A percentile compares a stretch with the other conserved stretches of the same genome.
These are phyloP conservation scores for Homarus americanus DNA, from an alignment of 1,140 invertebrate species.

Conservation along the genomic window DNA sequence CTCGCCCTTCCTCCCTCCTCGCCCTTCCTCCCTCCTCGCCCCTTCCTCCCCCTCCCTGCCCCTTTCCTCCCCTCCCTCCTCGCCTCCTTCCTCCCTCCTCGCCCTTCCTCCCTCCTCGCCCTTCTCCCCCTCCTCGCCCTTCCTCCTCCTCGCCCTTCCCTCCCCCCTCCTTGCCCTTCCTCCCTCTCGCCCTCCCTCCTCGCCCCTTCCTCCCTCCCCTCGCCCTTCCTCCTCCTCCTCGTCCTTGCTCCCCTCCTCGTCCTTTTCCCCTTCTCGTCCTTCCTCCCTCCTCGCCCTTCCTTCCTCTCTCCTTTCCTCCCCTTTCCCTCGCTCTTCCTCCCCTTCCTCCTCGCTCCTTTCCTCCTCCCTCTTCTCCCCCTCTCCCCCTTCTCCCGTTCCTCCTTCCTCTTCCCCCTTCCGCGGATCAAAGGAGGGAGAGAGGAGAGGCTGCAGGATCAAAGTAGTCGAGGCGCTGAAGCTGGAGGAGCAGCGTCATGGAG, in stretches of 20 bases:
- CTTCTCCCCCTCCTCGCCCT: too few relatives aligned
- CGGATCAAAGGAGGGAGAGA: too few relatives aligned
- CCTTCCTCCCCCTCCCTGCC: neutral
- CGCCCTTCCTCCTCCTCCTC: neutral
- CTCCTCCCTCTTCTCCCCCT: too few relatives aligned
- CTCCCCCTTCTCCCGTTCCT: neutral
- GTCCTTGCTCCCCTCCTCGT: neutral
- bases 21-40: neutral
- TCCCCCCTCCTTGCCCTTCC: too few relatives aligned
- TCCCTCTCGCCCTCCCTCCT: neutral
- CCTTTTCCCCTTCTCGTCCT: neutral
- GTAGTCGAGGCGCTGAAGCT: too few relatives aligned
- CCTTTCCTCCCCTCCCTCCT: neutral
- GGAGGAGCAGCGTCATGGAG: too few relatives aligned
- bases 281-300: neutral
- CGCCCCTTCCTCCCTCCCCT: neutral
- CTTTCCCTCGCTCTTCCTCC: neutral
- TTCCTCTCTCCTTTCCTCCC: neutral
- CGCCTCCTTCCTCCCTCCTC: neutral
- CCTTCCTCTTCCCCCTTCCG: too few relatives aligned
- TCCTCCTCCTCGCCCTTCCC: too few relatives aligned
- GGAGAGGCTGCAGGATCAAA: too few relatives aligned
- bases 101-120: too few relatives aligned
- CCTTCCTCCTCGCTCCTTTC: neutral
- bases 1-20: neutral